Conservation (phyloP, 2,113 vertebrate genomes). For the Dendropsophus ebraccatus region DNA sequence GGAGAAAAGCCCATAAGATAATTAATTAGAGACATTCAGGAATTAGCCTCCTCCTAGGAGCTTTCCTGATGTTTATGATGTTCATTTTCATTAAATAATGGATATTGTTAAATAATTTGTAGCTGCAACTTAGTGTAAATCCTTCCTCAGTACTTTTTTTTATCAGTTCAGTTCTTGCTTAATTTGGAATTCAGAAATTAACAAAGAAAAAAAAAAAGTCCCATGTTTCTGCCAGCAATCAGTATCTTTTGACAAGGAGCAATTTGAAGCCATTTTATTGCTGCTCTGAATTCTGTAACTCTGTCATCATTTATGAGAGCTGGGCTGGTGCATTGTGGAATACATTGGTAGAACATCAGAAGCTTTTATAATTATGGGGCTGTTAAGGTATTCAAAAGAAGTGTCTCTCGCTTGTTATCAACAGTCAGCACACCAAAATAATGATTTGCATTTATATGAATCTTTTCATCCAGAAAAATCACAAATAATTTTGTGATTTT, state of each 20-base stretch:
- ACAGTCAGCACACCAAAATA: constrained; percentile 49
- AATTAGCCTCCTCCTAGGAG: neutral
- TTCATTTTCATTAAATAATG: constrained; percentile 14
- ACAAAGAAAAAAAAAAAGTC: constrained; percentile 48
- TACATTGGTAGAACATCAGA: constrained; percentile 49
- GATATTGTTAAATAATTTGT: constrained; percentile 16
- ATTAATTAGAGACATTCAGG: neutral
- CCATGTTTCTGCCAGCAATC: constrained; percentile 47
- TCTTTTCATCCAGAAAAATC: constrained; percentile 38
- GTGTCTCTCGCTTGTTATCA: constrained; percentile 45
- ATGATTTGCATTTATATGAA: constrained; percentile 55
- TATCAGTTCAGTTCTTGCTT: constrained; percentile 28
- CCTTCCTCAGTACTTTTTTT: constrained; percentile 8
- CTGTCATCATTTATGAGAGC: constrained; percentile 45
- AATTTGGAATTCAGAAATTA: constrained; percentile 47
- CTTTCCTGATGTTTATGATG: neutral
- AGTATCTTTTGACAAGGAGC: constrained; percentile 52
- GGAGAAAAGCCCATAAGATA: too few relatives aligned
- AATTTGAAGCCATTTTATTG: constrained; percentile 43
- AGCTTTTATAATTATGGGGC: constrained; percentile 49
- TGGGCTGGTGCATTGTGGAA: constrained; percentile 15
- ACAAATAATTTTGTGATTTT: constrained; percentile 31
- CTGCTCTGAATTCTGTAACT: constrained; percentile 28
- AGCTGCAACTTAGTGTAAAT: constrained; percentile 10
- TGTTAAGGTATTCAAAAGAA: constrained; percentile 46